These are phyloP conservation scores for Neelides folsomi DNA, from an alignment of 2,888 invertebrate genomes.

Conservation along the genomic window DNA sequence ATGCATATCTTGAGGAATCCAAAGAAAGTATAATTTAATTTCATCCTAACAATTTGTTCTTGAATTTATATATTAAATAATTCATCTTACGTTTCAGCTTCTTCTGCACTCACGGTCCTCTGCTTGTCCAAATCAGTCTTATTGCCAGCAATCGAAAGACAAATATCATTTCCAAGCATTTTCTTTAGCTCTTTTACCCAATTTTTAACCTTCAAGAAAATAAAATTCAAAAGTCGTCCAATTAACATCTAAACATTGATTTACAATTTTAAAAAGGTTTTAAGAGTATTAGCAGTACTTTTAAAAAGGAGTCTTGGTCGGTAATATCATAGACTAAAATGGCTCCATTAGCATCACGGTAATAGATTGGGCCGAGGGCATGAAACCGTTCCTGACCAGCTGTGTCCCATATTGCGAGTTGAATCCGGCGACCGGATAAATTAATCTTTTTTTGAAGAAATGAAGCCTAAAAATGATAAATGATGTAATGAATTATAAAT, in stretches of 20 bases:
- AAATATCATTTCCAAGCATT: slow-evolving; percentile 86
- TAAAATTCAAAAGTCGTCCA: slow-evolving; percentile 9
- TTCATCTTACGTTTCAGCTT: slow-evolving; percentile 64
- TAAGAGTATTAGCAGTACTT: no score
- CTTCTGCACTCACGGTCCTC: slow-evolving; percentile 65
- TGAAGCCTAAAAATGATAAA: slow-evolving; percentile 81
- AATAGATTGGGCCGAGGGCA: slow-evolving; percentile 94
- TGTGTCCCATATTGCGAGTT: slow-evolving; percentile 94
- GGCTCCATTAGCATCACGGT: slow-evolving; percentile 92
- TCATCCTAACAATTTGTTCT: background rate
- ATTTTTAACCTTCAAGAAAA: slow-evolving; percentile 82
- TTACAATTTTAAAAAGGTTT: background rate
- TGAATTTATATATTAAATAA: background rate
- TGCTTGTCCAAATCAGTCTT: slow-evolving; percentile 91
- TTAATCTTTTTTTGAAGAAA: slow-evolving; percentile 88
- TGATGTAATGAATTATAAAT: no score
- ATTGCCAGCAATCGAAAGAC: slow-evolving; percentile 87
- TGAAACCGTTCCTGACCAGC: slow-evolving; percentile 88
- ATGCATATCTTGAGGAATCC: slow-evolving; percentile 57
- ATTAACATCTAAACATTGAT: background rate
- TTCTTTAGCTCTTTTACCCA: slow-evolving; percentile 96
- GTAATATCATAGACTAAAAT: slow-evolving; percentile 96
- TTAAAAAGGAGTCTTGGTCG: slow-evolving; percentile 88
- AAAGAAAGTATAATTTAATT: background rate
- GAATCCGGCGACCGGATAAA: slow-evolving; percentile 73